Evolutionary conservation across 37 sponge, comb jelly and placozoan genomes (phyloP).

Genomic region (Axinella damicornis): DNA sequence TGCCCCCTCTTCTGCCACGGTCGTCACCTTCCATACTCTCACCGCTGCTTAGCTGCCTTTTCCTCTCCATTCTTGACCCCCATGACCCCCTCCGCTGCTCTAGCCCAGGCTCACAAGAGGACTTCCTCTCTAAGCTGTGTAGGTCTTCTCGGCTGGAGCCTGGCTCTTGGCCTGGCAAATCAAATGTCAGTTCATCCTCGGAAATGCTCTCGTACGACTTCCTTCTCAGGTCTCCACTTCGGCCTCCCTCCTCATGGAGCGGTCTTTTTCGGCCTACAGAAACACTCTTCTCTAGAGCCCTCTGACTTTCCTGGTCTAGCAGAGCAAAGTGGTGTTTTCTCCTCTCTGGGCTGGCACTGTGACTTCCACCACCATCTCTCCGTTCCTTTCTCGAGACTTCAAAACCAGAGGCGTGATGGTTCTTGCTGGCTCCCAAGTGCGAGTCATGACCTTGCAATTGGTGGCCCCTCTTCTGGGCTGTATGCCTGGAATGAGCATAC

Average conservation of each 20-base stretch:
- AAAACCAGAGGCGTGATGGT: too few relatives aligned
- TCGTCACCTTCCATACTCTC: not conserved
- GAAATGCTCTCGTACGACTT: slow-evolving; percentile 43
- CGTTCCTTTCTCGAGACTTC: not conserved
- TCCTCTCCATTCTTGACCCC: not conserved
- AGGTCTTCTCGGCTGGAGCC: not conserved
- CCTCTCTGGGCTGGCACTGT: not conserved
- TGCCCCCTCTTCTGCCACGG: not conserved
- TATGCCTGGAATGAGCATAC: not conserved
- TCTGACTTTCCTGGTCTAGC: too few relatives aligned
- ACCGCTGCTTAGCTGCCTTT: not conserved
- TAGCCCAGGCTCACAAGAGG: not conserved
- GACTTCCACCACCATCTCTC: not conserved
- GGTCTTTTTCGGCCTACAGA: not conserved
- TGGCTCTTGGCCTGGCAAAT: not conserved
- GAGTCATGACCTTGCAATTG: too few relatives aligned
- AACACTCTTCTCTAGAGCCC: too few relatives aligned
- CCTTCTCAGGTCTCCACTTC: slow-evolving; percentile 6
- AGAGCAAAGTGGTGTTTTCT: not conserved
- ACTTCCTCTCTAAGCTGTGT: not conserved
- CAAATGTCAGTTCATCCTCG: slow-evolving; percentile 22
- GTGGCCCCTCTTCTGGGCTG: not conserved
- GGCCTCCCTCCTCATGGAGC: not conserved
- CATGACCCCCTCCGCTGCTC: not conserved
- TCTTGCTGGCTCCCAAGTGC: too few relatives aligned